phyloP scores from a whole-genome alignment of 2,888 invertebrate species.

The Gastrophysa polygoni region DNA sequence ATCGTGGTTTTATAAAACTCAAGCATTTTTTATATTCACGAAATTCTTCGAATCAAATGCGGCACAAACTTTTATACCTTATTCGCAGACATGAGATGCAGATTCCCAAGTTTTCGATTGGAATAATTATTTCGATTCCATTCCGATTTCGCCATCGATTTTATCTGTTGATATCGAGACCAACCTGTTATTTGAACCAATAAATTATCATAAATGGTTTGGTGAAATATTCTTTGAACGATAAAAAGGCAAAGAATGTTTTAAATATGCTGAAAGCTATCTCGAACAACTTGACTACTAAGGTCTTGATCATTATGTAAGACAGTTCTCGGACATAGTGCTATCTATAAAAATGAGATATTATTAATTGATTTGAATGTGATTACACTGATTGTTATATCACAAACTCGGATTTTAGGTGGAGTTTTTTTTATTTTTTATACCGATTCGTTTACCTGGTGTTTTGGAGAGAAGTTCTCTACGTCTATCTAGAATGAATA shows the following conservation, averaged over 20 bases:
- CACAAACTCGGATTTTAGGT: too few relatives aligned
- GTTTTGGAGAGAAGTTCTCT: too few relatives aligned
- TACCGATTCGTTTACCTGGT: too few relatives aligned
- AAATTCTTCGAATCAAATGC: too few relatives aligned
- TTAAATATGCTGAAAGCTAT: neutral
- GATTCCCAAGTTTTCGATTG: too few relatives aligned
- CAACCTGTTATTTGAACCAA: neutral
- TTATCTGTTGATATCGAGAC: neutral
- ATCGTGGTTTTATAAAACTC: too few relatives aligned
- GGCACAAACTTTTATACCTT: too few relatives aligned
- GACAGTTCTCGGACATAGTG: neutral
- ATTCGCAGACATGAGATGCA: too few relatives aligned
- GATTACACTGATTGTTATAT: neutral
- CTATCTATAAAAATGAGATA: neutral
- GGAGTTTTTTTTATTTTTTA: too few relatives aligned
- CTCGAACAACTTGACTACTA: neutral
- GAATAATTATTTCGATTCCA: neutral
- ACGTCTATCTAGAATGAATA: too few relatives aligned
- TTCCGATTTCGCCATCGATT: neutral
- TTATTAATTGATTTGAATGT: neutral
- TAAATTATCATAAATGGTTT: constrained; percentile 6
- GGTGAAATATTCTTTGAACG: neutral
- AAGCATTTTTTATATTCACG: too few relatives aligned
- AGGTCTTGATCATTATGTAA: neutral
- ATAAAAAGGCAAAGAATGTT: neutral